Conservation (phyloP, 2,113 vertebrate species). For the Prietella phreatophila region DNA sequence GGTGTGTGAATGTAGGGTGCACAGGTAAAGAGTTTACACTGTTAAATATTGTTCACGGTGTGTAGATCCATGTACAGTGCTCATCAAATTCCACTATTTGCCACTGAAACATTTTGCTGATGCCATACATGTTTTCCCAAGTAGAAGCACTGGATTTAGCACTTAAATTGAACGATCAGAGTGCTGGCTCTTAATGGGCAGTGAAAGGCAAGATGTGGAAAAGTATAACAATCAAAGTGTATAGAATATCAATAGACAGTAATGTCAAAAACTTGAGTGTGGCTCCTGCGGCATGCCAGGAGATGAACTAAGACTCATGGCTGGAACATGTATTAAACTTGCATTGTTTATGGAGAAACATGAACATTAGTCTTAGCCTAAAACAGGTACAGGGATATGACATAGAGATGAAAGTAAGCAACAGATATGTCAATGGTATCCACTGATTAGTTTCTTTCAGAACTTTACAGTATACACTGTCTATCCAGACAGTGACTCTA, state of each 20-base stretch:
- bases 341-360: neutral
- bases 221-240: neutral
- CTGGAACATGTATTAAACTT: neutral
- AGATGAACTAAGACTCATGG: neutral
- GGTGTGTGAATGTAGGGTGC: neutral
- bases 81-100: neutral
- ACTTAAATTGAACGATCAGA: neutral
- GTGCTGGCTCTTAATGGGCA: neutral
- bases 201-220: neutral
- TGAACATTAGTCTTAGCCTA: neutral
- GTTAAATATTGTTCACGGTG: neutral
- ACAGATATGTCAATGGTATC: neutral
- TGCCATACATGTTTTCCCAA: neutral
- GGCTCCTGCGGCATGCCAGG: neutral
- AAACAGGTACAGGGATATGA: neutral
- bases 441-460: neutral
- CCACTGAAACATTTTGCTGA: neutral
- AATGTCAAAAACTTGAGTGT: neutral
- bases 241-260: neutral
- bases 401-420: neutral
- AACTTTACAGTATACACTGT: neutral
- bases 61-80: neutral
- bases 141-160: neutral
- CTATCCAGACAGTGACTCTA: neutral
- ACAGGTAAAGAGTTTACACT: neutral